Conservation (phyloP, 2,888 invertebrate genomes). For the Entomobrya multifasciata region DNA sequence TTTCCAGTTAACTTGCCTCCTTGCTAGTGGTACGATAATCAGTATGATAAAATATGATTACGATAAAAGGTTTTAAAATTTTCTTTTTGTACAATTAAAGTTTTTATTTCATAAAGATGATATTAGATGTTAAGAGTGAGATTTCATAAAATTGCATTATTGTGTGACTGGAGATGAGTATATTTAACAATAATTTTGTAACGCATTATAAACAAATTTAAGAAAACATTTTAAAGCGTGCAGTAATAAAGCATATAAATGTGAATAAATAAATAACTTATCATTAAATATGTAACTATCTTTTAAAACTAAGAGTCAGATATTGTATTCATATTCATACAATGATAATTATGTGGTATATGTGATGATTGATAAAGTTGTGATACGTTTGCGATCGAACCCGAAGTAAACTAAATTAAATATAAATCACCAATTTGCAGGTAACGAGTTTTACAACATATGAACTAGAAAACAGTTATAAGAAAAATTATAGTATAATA, state of each 20-base stretch:
- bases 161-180: slow-evolving; percentile 51
- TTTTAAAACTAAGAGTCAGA: no score
- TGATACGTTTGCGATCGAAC: no score
- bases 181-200: background rate
- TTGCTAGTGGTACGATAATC: slow-evolving; percentile 82
- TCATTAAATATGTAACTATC: no score
- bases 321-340: no score
- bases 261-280: no score
- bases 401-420: no score
- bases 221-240: slow-evolving; percentile 47
- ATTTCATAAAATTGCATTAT: slow-evolving; percentile 45
- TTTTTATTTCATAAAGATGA: background rate
- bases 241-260: background rate
- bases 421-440: slow-evolving; percentile 47
- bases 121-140: slow-evolving; percentile 14
- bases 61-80: background rate
- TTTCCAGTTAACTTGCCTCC: slow-evolving; percentile 94
- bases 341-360: background rate
- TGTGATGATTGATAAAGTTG: background rate
- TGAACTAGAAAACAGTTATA: no score
- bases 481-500: slow-evolving; percentile 26
- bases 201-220: slow-evolving; percentile 32
- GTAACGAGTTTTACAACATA: slow-evolving; percentile 42
- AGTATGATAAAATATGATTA: background rate
- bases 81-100: background rate